Evolutionary conservation across 2,888 invertebrate genomes (phyloP), one percentile per base, ranked within the genome.

Genomic region (Agapetus fuscipes): DNA sequence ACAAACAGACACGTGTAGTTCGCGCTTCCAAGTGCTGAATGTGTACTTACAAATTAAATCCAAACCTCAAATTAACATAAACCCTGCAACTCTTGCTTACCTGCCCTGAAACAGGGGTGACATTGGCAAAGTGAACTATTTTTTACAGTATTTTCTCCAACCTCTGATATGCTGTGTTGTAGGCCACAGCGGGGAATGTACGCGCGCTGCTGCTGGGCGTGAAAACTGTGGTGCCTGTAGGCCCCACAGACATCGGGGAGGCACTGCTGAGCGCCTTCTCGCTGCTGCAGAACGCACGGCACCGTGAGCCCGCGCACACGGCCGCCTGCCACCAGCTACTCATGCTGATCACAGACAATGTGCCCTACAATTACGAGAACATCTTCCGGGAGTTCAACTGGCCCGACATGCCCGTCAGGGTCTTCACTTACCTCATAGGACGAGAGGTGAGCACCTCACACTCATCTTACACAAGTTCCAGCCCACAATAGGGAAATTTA

Each of bases 271-370:
- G 78, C 51, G 96, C 96, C 1, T 98, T 97, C 64, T 83, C 87
- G 53, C 72, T 95, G 28, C 72, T 97, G 43, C 74, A 78, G 61
- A n/a, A n/a, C n/a, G n/a, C n/a, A n/a, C 66, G 70, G 31, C 77
- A 76, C 53, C 72, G 79, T 49, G 65, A 66, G 16, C 73, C 72
- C 47, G 68, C 70, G 32, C 73, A 76, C 30, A 84, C 83, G 29
- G 81, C 84, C 28, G 71, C 69, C 49, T 76, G 76, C 55, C 69
- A 70, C 49, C 85, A 95, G 70, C 96, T 95, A 17, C 96, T 98
- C 54, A 96, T 98, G 96, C 68, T 98, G 51, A 82, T 98, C 51
- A 96, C 97, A n/a, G 98, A 98, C 62, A 97, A 97, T 15, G 93
- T 96, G 11, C 94, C 96, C 30, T 88, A 91, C 56, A 89, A 85